Evolutionary conservation across 2,797 vertebrate genomes (phyloP), one percentile per base, ranked within the genome.

Genomic region (Rhinichthys osculus): DNA sequence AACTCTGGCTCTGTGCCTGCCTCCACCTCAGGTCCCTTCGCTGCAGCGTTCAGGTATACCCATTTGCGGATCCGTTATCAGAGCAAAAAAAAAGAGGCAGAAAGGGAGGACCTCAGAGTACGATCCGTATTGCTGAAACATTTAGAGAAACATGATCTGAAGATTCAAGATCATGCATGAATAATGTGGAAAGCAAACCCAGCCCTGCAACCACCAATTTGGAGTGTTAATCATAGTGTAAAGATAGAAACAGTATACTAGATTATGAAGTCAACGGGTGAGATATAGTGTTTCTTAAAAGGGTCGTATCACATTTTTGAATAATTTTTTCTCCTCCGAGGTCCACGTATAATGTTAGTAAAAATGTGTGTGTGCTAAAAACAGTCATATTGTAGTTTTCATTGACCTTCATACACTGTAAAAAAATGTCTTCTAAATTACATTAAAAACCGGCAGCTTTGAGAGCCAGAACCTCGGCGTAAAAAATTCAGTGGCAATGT

Each of bases 121-220:
- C 16, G 23, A 67, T 70, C 27, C 35, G 42, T 42, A 78, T 82
- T 76, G 78, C 13, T 27, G 10, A 78, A 70, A 78, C 62, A 57
- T 85, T 64, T 85, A 88, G 78, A 82, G 79, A 88, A 79, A 82
- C 83, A 80, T 16, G n/a, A 83, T 38, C 47, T 76, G 71, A 74
- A 83, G 27, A 83, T 82, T 81, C 50, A 62, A 50, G 54, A 59
- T 47, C 70, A 81, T 82, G 76, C 85, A 87, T 84, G 70, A 82
- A 81, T 87, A 78, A 89, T 81, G n/a, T 67, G 73, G 52, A 69
- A 83, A 42, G 62, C 21, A 52, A 83, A 83, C 64, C 52, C 42
- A 35, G 44, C 8, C 23, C 21, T 33, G 77, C 71, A 84, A 78
- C 33, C 57, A 67, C 54, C 67, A 57, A 59, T 62, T 42, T 38